Evolutionary conservation across 2,888 invertebrate species (phyloP), one percentile per base, ranked within the genome.

Genomic region (Pandemis cinnamomeana): DNA sequence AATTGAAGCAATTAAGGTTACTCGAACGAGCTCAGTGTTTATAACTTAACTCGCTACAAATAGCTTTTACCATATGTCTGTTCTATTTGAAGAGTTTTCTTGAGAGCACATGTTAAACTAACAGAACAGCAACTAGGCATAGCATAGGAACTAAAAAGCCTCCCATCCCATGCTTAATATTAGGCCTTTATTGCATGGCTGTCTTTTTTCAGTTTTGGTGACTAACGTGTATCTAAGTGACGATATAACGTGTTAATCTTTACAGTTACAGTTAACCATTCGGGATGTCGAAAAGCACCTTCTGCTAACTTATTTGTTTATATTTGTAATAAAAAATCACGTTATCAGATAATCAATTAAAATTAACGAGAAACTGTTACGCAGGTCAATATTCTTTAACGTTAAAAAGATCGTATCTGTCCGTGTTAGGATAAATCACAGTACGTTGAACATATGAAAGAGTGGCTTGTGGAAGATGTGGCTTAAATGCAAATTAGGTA

Each of bases 1-100:
- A 94, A 93, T 94, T 93, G 86, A 91, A 87, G 82, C 93, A 92
- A 94, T 94, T 94, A 87, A 88, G 93, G 93, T 91, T 89, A 92
- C 80, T 87, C 81, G 86, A 82, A 78, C 86, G 79, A 67, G 44
- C 42, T 53, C 69, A n/a, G 20, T 66, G 53, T 66, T 74, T 51
- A 60, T 61, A 51, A 42, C 66, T 66, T 42, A 36, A 62, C 10
- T 63, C n/a, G 63, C 63, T 63, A 44, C 44, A 44, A 63, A 44
- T 20, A 42, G 36, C n/a, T 42, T 61, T n/a, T 61, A 13, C 61
- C 8, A 41, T 36, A 36, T 2, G 27, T 36, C 27, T 36, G 27
- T 42, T 5, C n/a, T 7, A 5, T 53, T 53, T 4, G 10, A 58
- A 11, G 8, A 58, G 11, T 58, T 20, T 10, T 10, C 27, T 27